Conservation (phyloP, 2,113 vertebrate species). For the Camelus dromedarius region DNA sequence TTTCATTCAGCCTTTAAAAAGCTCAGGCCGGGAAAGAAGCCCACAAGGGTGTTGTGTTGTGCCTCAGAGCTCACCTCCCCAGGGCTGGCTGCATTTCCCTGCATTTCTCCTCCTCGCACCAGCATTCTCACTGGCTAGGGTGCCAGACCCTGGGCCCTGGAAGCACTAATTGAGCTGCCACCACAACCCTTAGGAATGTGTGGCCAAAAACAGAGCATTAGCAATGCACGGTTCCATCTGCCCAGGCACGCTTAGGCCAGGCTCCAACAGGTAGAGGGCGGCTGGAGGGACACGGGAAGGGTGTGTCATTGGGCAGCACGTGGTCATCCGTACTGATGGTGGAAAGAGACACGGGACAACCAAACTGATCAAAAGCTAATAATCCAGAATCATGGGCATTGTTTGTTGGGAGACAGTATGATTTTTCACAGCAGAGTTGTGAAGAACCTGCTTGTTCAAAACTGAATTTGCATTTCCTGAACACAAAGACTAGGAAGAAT, state of each 20-base stretch:
- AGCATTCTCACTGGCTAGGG: not conserved
- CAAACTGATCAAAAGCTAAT: not conserved
- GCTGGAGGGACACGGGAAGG: not conserved
- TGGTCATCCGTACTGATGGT: not conserved
- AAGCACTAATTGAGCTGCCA: not conserved
- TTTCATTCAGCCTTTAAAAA: slow-evolving; percentile 59
- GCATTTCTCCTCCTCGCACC: not conserved
- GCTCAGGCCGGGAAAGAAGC: slow-evolving; percentile 25
- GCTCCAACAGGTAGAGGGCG: not conserved
- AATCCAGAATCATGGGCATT: not conserved
- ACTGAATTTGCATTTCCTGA: slow-evolving; percentile 21
- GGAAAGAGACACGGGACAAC: not conserved
- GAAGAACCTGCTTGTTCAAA: slow-evolving; percentile 24
- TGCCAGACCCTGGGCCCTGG: not conserved
- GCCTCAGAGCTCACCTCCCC: not conserved
- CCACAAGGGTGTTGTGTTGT: not conserved
- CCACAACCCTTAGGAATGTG: not conserved
- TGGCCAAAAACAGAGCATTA: not conserved
- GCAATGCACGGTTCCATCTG: not conserved
- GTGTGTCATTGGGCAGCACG: not conserved
- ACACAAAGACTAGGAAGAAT: slow-evolving; percentile 15
- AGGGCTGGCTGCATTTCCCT: not conserved
- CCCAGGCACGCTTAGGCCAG: not conserved
- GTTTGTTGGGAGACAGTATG: not conserved
- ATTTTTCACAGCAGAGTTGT: slow-evolving; percentile 1